Conservation (phyloP, 1,140 invertebrate genomes). For the Brachionus koreanus region DNA sequence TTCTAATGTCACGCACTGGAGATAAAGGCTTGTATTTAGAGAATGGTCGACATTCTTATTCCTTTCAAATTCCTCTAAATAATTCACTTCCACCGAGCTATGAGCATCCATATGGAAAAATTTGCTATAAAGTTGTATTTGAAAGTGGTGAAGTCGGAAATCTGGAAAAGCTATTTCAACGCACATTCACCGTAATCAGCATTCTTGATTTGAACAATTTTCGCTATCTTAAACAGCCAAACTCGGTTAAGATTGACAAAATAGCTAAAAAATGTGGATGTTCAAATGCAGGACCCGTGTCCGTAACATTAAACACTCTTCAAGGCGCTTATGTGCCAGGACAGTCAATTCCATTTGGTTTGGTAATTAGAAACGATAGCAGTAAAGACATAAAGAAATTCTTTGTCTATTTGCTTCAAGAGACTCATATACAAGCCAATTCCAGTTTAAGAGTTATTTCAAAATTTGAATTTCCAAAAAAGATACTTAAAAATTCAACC, state of each 20-base stretch:
- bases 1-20: neutral
- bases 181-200: constrained; percentile 8
- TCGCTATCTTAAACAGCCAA: constrained; percentile 3
- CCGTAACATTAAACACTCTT: constrained; percentile 2
- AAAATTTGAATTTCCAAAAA: constrained; percentile 4
- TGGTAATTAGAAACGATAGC: constrained; percentile 22
- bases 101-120: constrained; percentile 38
- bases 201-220: constrained; percentile 35
- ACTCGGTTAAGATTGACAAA: constrained; percentile 23
- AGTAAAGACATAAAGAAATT: constrained; percentile 25
- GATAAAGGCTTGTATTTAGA: constrained; percentile 6
- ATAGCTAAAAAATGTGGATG: constrained; percentile 2
- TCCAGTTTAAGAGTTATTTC: constrained; percentile 4
- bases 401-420: constrained; percentile 16
- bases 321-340: constrained; percentile 19
- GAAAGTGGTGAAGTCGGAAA: neutral
- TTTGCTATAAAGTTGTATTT: constrained; percentile 34
- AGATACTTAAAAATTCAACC: constrained; percentile 11
- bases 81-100: constrained; percentile 7
- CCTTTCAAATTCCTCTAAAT: constrained; percentile 21
- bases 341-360: constrained; percentile 5
- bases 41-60: constrained; percentile 8
- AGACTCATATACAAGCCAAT: constrained; percentile 38
- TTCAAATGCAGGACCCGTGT: neutral
- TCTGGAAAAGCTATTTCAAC: neutral